Conservation (phyloP, 2,113 vertebrate species). For the Sturnus vulgaris region DNA sequence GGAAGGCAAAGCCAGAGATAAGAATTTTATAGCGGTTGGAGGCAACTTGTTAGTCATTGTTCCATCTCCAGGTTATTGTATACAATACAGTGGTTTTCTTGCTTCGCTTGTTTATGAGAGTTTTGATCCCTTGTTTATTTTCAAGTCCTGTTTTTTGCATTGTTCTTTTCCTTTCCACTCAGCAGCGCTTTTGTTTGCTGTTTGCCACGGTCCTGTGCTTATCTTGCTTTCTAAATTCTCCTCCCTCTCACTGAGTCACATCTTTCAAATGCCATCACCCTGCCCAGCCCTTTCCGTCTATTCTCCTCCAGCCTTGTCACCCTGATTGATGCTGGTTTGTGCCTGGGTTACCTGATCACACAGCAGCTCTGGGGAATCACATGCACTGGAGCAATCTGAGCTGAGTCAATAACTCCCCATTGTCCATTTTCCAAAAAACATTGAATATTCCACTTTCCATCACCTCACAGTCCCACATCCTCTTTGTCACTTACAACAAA, state of each 20-base stretch:
- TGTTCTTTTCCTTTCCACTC: not conserved
- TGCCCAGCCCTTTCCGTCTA: conserved; percentile 1
- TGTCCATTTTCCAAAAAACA: not conserved
- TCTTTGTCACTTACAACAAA: not conserved
- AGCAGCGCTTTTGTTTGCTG: not conserved
- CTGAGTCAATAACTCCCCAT: not conserved
- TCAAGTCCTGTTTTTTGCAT: not conserved
- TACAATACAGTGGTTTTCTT: not conserved
- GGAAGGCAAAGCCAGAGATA: conserved; percentile 24
- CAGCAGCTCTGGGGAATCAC: not conserved
- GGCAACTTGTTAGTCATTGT: not conserved
- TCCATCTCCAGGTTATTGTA: not conserved
- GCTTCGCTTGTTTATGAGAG: not conserved
- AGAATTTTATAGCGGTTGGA: not conserved
- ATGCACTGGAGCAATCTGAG: not conserved
- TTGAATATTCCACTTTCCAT: not conserved
- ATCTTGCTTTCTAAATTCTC: not conserved
- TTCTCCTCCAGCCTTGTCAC: not conserved
- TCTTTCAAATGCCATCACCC: not conserved
- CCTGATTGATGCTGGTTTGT: not conserved
- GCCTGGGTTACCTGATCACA: not conserved
- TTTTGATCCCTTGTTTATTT: not conserved
- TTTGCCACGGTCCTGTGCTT: conserved; percentile 8
- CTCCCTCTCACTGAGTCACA: not conserved
- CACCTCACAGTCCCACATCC: not conserved